Evolutionary conservation across 2,113 vertebrate genomes (phyloP).

Genomic region (Erythrocebus patas): DNA sequence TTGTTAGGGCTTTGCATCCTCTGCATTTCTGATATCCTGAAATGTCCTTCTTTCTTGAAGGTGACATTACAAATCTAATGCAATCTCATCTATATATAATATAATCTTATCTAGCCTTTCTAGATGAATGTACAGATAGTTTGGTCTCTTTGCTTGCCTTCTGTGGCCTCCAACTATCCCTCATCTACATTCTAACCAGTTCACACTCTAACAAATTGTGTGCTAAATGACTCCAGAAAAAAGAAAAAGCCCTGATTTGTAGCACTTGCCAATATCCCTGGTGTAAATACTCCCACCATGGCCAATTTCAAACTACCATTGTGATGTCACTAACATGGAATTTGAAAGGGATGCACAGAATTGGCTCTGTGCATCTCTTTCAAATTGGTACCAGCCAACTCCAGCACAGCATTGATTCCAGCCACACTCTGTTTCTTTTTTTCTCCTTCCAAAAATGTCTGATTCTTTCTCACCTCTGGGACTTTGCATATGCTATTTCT

Average conservation of each 20-base stretch:
- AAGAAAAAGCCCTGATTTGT: too few relatives aligned
- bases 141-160: neutral
- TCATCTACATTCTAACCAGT: neutral
- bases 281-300: neutral
- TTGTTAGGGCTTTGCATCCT: neutral
- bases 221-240: neutral
- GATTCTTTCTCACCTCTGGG: neutral
- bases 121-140: neutral
- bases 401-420: neutral
- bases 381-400: rapidly evolving
- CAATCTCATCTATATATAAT: neutral
- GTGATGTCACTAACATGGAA: neutral
- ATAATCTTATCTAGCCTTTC: neutral
- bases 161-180: rapidly evolving
- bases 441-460: neutral
- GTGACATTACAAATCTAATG: neutral
- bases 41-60: neutral
- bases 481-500: neutral
- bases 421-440: neutral
- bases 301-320: neutral
- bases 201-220: neutral
- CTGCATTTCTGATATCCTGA: neutral
- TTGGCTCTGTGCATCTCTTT: neutral
- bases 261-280: neutral
- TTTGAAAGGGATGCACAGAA: neutral